Evolutionary conservation across 2,888 invertebrate species (phyloP).

Genomic region (Brassicogethes aeneus): DNA sequence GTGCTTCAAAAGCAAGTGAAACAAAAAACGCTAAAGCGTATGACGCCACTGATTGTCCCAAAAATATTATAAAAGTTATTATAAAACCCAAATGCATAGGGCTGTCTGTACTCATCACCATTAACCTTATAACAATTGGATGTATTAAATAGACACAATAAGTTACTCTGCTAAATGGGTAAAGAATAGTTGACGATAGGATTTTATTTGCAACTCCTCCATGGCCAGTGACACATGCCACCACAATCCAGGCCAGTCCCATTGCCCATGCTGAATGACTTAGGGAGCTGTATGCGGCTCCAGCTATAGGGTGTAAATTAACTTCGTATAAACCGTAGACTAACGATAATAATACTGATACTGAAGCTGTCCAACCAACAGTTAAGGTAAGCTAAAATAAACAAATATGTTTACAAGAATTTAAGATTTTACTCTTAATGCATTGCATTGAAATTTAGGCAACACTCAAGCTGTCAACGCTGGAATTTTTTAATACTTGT

Average conservation of each 20-base stretch:
- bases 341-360: slow-evolving; percentile 58
- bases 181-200: slow-evolving; percentile 66
- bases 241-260: slow-evolving; percentile 72
- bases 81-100: slow-evolving; percentile 74
- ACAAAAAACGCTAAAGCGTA: slow-evolving; percentile 69
- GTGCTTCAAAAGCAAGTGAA: slow-evolving; percentile 77
- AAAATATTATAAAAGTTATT: slow-evolving; percentile 67
- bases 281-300: slow-evolving; percentile 71
- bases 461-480: too few relatives aligned
- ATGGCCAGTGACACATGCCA: slow-evolving; percentile 77
- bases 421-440: not conserved
- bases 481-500: too few relatives aligned
- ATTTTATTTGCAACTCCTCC: slow-evolving; percentile 66
- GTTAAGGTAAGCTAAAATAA: slow-evolving; percentile 50
- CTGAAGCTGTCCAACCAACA: slow-evolving; percentile 62
- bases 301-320: slow-evolving; percentile 57
- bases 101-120: slow-evolving; percentile 73
- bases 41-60: slow-evolving; percentile 73
- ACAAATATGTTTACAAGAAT: too few relatives aligned
- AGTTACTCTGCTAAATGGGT: slow-evolving; percentile 78
- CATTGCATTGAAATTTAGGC: not conserved
- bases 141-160: slow-evolving; percentile 82
- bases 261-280: slow-evolving; percentile 80
- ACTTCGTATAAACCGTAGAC: slow-evolving; percentile 71
- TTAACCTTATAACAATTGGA: slow-evolving; percentile 70